A percentile compares a stretch with the other conserved stretches of the same genome.
These are phyloP conservation scores for Falco concolor DNA, from an alignment of 2,797 vertebrate genomes.

Conservation along the genomic window DNA sequence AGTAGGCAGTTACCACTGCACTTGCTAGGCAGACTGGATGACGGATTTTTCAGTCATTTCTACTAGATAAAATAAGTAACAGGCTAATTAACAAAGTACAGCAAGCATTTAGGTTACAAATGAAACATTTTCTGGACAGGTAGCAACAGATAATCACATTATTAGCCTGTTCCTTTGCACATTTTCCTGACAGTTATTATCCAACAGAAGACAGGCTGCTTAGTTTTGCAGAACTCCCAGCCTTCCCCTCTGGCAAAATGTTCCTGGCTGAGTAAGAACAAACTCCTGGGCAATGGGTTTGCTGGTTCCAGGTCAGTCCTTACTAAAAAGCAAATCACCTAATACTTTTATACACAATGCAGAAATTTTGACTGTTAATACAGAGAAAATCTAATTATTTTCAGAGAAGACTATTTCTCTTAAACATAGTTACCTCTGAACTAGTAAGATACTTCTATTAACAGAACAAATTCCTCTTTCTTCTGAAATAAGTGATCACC, in stretches of 20 bases:
- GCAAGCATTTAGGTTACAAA: not conserved
- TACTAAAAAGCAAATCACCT: not conserved
- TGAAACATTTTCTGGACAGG: not conserved
- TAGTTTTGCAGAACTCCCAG: not conserved
- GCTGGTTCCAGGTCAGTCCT: not conserved
- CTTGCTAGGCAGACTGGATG: not conserved
- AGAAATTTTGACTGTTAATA: not conserved
- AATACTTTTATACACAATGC: not conserved
- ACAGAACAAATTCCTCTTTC: not conserved
- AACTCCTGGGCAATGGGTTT: not conserved
- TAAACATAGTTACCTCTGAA: not conserved
- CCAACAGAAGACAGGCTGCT: not conserved
- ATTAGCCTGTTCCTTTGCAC: not conserved
- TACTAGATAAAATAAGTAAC: not conserved
- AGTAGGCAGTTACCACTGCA: not conserved
- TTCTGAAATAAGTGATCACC: not conserved
- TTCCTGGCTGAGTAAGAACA: not conserved
- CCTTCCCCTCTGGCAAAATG: not conserved
- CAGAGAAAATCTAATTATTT: not conserved
- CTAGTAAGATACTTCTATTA: not conserved
- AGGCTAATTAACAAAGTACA: not conserved
- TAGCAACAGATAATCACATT: not conserved
- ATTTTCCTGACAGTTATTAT: not conserved
- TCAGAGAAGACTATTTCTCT: not conserved
- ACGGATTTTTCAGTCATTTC: not conserved